Evolutionary conservation across 2,113 vertebrate species (phyloP).

Genomic region (Clarias gariepinus): DNA sequence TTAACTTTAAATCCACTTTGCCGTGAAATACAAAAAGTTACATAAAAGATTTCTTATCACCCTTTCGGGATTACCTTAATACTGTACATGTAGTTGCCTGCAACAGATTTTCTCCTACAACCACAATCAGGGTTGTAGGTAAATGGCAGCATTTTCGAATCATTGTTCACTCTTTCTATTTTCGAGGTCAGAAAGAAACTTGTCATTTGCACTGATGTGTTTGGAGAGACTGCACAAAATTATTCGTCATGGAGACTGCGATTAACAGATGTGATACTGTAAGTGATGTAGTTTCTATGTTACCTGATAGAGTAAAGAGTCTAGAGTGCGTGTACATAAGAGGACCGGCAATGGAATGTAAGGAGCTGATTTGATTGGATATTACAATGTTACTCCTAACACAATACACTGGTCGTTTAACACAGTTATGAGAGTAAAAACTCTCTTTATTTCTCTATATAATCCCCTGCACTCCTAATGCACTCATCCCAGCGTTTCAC

Average conservation of each 20-base stretch:
- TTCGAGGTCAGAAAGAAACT: not conserved
- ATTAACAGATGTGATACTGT: not conserved
- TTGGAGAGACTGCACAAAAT: not conserved
- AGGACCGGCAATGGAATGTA: not conserved
- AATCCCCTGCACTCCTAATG: too few species aligned
- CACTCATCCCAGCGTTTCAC: too few species aligned
- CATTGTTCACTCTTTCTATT: not conserved
- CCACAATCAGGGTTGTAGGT: not conserved
- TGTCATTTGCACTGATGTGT: not conserved
- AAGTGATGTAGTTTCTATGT: not conserved
- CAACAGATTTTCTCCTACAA: not conserved
- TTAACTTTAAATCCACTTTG: not conserved
- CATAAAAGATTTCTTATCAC: not conserved
- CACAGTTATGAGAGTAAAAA: too few species aligned
- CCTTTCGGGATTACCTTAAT: constrained; percentile 5
- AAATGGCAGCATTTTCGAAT: not conserved
- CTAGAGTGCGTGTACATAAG: not conserved
- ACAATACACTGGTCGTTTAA: too few species aligned
- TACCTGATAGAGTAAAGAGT: not conserved
- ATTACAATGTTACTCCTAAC: not conserved
- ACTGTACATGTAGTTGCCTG: not conserved
- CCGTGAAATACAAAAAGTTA: not conserved
- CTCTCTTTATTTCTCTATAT: too few species aligned
- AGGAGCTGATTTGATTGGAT: not conserved
- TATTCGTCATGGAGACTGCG: not conserved